Conservation (phyloP, 2,888 invertebrate genomes). For the Oscheius sp. region DNA sequence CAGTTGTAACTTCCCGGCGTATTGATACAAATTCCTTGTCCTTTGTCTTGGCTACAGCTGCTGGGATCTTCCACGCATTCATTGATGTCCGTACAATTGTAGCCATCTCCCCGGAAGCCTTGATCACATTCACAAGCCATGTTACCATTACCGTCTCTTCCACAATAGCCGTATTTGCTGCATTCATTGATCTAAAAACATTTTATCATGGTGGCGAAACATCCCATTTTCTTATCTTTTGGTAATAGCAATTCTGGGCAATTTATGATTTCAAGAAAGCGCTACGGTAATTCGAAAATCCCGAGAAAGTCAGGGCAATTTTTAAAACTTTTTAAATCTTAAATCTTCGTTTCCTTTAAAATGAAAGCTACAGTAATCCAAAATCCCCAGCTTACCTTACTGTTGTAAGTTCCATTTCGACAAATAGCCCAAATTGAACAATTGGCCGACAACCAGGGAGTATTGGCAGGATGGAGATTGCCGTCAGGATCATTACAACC, state of each 20-base stretch:
- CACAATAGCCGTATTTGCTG: slow-evolving; percentile 50
- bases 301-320: too few relatives aligned
- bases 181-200: slow-evolving; percentile 51
- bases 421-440: slow-evolving; percentile 58
- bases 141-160: slow-evolving; percentile 30
- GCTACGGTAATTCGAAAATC: too few relatives aligned
- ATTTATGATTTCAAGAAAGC: too few relatives aligned
- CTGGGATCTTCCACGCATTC: slow-evolving; percentile 54
- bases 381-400: slow-evolving; percentile 34
- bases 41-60: slow-evolving; percentile 73
- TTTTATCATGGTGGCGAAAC: too few relatives aligned
- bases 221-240: too few relatives aligned
- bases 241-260: too few relatives aligned
- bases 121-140: slow-evolving; percentile 51
- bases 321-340: too few relatives aligned
- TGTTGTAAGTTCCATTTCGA: slow-evolving; percentile 58
- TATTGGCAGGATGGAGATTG: slow-evolving; percentile 44
- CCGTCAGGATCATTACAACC: slow-evolving; percentile 65
- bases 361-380: too few relatives aligned
- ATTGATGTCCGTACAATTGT: slow-evolving; percentile 61
- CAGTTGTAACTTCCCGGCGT: slow-evolving; percentile 78
- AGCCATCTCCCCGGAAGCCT: slow-evolving; percentile 59
- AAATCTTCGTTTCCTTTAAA: too few relatives aligned
- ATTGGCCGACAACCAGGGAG: slow-evolving; percentile 57
- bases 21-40: slow-evolving; percentile 81